phyloP scores from a whole-genome alignment of 2,113 vertebrate species.

The Orthonyx spaldingii region DNA sequence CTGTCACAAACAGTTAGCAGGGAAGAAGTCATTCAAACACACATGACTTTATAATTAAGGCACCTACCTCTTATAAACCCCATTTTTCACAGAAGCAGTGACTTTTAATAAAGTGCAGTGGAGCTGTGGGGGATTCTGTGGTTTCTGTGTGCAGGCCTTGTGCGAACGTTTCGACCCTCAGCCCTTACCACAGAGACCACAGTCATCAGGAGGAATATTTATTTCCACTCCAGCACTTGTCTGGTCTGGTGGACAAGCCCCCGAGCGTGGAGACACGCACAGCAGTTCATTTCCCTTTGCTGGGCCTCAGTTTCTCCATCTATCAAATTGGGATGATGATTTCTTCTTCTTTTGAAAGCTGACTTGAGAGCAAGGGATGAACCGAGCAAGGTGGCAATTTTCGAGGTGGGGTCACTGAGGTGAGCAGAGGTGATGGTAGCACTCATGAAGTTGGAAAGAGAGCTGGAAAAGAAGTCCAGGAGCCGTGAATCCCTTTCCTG shows the following conservation, averaged over 20 bases:
- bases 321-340: not conserved
- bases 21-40: constrained; percentile 48
- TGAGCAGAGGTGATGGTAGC: not conserved
- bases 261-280: not conserved
- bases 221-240: constrained; percentile 49
- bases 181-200: constrained; percentile 60
- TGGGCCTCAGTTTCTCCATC: not conserved
- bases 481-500: not conserved
- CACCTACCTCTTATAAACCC: constrained; percentile 42
- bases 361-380: not conserved
- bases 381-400: not conserved
- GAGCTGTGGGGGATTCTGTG: constrained; percentile 62
- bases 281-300: not conserved
- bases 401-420: not conserved
- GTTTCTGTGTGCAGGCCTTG: constrained; percentile 52
- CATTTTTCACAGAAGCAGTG: constrained; percentile 49
- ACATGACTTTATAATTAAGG: constrained; percentile 63
- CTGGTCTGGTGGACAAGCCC: not conserved
- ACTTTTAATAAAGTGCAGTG: constrained; percentile 58
- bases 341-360: not conserved
- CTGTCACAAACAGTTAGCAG: constrained; percentile 56
- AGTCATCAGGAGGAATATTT: constrained; percentile 59
- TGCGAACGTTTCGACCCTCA: constrained; percentile 54
- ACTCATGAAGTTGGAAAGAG: not conserved
- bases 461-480: not conserved